Evolutionary conservation across 1,140 invertebrate genomes (phyloP).

Genomic region (Magallana gigas): DNA sequence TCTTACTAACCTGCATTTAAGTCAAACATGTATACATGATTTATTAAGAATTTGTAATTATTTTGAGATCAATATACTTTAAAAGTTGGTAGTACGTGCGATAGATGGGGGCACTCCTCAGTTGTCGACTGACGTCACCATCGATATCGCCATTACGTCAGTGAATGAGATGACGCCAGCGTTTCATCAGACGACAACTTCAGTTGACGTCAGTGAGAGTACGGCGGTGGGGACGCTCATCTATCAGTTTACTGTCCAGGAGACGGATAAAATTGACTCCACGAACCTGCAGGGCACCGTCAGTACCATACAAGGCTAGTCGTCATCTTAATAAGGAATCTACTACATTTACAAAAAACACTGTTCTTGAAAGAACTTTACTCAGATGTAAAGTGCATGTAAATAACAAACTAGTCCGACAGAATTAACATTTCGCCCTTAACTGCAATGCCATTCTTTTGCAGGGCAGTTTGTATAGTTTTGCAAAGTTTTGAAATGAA

Average conservation of each 20-base stretch:
- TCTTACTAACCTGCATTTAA: too few relatives aligned
- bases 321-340: background rate
- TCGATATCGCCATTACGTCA: conserved; percentile 41
- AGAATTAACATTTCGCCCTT: too few relatives aligned
- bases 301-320: background rate
- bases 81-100: conserved; percentile 36
- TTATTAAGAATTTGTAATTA: too few relatives aligned
- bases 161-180: conserved; percentile 48
- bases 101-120: conserved; percentile 50
- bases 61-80: background rate
- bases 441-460: too few relatives aligned
- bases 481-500: too few relatives aligned
- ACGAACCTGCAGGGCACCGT: background rate
- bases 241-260: conserved; percentile 14
- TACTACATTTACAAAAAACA: background rate
- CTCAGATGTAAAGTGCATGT: too few relatives aligned
- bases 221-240: background rate
- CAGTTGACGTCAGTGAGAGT: conserved; percentile 35
- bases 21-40: too few relatives aligned
- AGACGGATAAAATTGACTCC: conserved; percentile 9
- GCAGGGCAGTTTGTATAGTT: too few relatives aligned
- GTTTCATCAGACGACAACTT: background rate
- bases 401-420: background rate
- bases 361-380: too few relatives aligned
- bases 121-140: conserved; percentile 12